These are phyloP conservation scores for Pithys albifrons DNA, from an alignment of 2,113 vertebrate species.

Conservation along the genomic window DNA sequence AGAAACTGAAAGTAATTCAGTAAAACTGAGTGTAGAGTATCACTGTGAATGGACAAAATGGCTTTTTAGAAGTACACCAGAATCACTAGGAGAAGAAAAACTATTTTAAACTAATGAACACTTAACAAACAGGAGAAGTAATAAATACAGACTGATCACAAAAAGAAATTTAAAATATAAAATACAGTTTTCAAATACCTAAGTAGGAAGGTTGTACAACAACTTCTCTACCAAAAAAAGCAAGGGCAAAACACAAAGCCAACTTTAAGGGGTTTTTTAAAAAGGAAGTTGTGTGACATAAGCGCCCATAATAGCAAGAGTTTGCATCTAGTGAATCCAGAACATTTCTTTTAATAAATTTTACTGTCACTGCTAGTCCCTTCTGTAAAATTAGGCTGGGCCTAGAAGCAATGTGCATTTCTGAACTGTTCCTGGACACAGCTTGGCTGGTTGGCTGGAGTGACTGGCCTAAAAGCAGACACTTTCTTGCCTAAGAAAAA, in stretches of 20 bases:
- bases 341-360: neutral
- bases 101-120: neutral
- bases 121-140: neutral
- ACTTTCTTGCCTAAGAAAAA: neutral
- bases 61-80: neutral
- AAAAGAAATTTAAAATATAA: neutral
- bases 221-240: neutral
- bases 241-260: neutral
- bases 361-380: neutral
- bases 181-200: neutral
- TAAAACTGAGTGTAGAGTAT: neutral
- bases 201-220: neutral
- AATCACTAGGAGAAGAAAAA: neutral
- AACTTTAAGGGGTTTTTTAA: neutral
- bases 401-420: neutral
- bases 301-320: neutral
- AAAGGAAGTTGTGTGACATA: neutral
- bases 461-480: neutral
- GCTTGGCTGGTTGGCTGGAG: neutral
- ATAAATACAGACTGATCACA: neutral
- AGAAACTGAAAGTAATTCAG: slow-evolving; percentile 43
- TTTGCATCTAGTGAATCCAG: neutral
- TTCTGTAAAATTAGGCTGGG: neutral
- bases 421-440: neutral
- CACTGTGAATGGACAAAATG: neutral